phyloP scores from a whole-genome alignment of 2,113 vertebrate genomes.

The Tamias sibiricus region DNA sequence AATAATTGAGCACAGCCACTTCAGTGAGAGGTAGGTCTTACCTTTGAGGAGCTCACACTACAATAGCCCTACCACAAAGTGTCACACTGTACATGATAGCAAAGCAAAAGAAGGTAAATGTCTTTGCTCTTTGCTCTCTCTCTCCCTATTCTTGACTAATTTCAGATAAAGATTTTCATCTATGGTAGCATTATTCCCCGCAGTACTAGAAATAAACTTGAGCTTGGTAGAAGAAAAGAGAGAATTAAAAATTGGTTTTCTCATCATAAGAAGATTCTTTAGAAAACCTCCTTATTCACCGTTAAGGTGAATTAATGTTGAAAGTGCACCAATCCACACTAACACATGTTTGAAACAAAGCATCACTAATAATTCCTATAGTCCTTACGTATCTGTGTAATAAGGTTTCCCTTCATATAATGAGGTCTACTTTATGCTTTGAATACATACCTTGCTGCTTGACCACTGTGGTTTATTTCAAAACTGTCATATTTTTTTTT shows the following conservation, averaged over 20 bases:
- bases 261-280: not conserved
- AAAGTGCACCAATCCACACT: not conserved
- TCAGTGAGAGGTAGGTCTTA: not conserved
- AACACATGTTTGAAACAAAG: not conserved
- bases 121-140: not conserved
- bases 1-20: not conserved
- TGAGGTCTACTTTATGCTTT: no score
- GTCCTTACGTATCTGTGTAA: no score
- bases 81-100: no score
- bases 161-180: not conserved
- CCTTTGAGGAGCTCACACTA: not conserved
- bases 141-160: not conserved
- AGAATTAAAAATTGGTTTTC: constrained; percentile 4
- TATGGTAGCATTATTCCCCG: not conserved
- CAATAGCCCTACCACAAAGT: not conserved
- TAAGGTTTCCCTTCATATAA: no score
- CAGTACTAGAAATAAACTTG: not conserved
- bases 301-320: not conserved
- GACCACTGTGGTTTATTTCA: no score
- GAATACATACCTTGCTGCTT: no score
- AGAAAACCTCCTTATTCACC: not conserved
- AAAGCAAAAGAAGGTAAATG: not conserved
- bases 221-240: not conserved
- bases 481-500: no score
- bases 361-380: not conserved